Evolutionary conservation across 2,797 vertebrate species (phyloP), one percentile per base, ranked within the genome.

Genomic region (Acanthurus leucopareius): DNA sequence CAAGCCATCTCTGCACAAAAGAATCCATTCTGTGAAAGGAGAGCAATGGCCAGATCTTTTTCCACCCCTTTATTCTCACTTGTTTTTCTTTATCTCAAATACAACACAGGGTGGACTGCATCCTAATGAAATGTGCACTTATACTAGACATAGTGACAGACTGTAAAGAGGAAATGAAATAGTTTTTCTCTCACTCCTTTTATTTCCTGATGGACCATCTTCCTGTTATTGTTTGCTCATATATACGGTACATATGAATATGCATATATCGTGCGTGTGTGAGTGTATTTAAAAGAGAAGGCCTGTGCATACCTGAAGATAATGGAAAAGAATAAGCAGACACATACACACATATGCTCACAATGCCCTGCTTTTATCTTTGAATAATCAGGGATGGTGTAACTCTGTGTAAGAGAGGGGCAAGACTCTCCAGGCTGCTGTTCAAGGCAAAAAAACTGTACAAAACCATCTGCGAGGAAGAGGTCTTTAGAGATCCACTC

Each of bases 381-480:
- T 68, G 49, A 85, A 52, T 58, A 69, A 80, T 84, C 70, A 74
- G n/a, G 51, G 65, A 56, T 89, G 82, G 49, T 80, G 81, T 74
- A 80, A 86, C 28, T 28, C 22, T 2, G 57, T 54, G 75, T 67
- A 84, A 87, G 19, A 75, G 54, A 75, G 48, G 51, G 64, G 70
- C 16, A 57, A 74, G 40, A 66, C 71, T 74, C 68, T 59, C 32
- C 10, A 60, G 22, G 76, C 75, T 75, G 69, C 48, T 70, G 64
- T 47, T 76, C 69, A n/a, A 19, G n/a, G n/a, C 17, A 59, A 17
- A 58, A 52, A 32, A 17, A 44, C 16, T 25, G 20, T 25, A 59
- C 5, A 32, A 15, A 7, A n/a, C 16, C 7, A 45, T 42, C 38
- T 48, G 1, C 15, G 32, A 32, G 17, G n/a, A 10, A 48, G 22